These are phyloP conservation scores for Macroteleia sp. DNA, from an alignment of 2,888 invertebrate genomes.

Conservation along the genomic window DNA sequence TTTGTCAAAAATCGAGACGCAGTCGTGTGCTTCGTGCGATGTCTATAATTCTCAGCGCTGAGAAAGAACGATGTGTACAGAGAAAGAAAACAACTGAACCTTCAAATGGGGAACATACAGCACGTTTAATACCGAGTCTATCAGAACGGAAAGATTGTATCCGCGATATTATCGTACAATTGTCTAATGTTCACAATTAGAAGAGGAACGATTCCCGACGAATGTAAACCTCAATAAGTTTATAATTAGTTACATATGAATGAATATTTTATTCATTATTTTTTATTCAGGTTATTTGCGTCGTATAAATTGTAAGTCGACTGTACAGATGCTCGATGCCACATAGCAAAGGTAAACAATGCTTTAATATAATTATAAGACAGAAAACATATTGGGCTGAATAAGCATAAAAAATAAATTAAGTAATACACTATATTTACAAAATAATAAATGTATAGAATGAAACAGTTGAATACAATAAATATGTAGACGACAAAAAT, in stretches of 20 bases:
- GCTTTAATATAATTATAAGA: no score
- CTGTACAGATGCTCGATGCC: no score
- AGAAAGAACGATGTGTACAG: slow-evolving; percentile 16
- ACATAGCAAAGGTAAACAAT: no score
- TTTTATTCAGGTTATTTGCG: no score
- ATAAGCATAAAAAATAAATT: no score
- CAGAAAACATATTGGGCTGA: no score
- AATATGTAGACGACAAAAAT: no score
- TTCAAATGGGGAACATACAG: slow-evolving; percentile 46
- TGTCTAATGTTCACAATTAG: slow-evolving; percentile 44
- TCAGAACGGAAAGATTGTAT: slow-evolving; percentile 64
- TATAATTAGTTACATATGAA: slow-evolving; percentile 24
- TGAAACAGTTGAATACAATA: no score
- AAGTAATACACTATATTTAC: no score
- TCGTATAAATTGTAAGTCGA: no score
- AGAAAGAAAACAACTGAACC: slow-evolving; percentile 47
- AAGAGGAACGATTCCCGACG: slow-evolving; percentile 25
- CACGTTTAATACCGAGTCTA: slow-evolving; percentile 46
- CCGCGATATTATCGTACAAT: slow-evolving; percentile 51
- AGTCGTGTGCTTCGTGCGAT: slow-evolving; percentile 31
- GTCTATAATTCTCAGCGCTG: slow-evolving; percentile 27
- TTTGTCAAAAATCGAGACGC: slow-evolving; percentile 44
- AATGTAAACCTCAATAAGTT: slow-evolving; percentile 42
- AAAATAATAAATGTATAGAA: no score
- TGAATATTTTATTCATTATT: no score